Evolutionary conservation across 2,113 vertebrate species (phyloP).

Genomic region (Oncorhynchus tshawytscha): DNA sequence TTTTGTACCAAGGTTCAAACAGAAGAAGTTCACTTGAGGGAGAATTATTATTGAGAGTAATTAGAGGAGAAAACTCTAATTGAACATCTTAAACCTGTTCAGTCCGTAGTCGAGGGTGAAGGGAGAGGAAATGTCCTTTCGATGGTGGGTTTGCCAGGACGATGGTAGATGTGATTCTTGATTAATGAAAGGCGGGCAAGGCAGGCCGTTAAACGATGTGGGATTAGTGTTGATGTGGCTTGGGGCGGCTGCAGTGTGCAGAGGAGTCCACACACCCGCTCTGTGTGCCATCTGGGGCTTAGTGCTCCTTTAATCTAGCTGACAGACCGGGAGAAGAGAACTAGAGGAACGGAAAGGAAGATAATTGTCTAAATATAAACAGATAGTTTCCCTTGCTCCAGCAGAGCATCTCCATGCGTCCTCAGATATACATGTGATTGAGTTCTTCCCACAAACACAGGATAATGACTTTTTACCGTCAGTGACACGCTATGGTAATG

Average conservation of each 20-base stretch:
- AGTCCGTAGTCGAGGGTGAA: background rate
- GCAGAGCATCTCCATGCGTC: constrained; percentile 17
- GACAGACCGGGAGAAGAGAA: constrained; percentile 50
- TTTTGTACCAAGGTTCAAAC: constrained; percentile 36
- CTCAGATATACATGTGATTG: constrained; percentile 57
- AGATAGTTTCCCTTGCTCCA: constrained; percentile 64
- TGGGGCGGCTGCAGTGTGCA: constrained; percentile 52
- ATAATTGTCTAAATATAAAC: constrained; percentile 73
- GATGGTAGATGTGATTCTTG: constrained; percentile 69
- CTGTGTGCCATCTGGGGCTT: constrained; percentile 66
- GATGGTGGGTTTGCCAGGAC: constrained; percentile 62
- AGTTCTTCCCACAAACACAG: constrained; percentile 44
- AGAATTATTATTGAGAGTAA: constrained; percentile 42
- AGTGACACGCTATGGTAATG: constrained; percentile 39
- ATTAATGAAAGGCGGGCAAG: constrained; percentile 68
- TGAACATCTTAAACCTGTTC: constrained; percentile 19
- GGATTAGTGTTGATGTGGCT: constrained; percentile 69
- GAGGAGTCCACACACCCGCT: constrained; percentile 56
- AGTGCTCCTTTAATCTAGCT: constrained; percentile 72
- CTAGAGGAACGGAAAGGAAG: constrained; percentile 11
- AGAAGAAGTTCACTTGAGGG: constrained; percentile 50
- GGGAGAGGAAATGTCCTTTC: constrained; percentile 4
- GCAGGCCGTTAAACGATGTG: constrained; percentile 71
- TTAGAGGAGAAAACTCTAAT: constrained; percentile 18
- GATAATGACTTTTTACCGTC: constrained; percentile 71